Percentiles rank a stretch among this genome's conserved stretches.
phyloP scores from a whole-genome alignment of 1,140 invertebrate species.

The Drosophila melanica region DNA sequence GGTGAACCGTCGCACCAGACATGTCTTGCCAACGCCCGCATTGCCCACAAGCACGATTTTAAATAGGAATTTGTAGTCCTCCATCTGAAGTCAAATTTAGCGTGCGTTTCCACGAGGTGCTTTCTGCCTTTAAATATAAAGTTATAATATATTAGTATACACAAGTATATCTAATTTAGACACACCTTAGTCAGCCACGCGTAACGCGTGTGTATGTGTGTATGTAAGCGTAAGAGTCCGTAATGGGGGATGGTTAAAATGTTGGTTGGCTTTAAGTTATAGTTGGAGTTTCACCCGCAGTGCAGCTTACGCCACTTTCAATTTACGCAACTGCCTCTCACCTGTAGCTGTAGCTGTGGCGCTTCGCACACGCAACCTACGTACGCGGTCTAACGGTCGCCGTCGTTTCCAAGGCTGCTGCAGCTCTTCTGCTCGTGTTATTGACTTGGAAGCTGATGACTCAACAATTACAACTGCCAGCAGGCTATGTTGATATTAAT shows the following conservation, averaged over 20 bases:
- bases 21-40: slow-evolving; percentile 97
- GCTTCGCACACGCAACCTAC: slow-evolving; percentile 33
- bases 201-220: slow-evolving; percentile 43
- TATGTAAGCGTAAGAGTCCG: background rate
- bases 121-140: background rate
- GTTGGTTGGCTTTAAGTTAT: slow-evolving; percentile 28
- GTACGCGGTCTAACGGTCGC: slow-evolving; percentile 43
- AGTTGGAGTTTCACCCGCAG: slow-evolving; percentile 20
- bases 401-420: slow-evolving; percentile 42
- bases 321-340: slow-evolving; percentile 50
- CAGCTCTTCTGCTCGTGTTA: slow-evolving; percentile 26
- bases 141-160: slow-evolving; percentile 10
- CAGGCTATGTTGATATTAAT: slow-evolving; percentile 17
- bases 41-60: slow-evolving; percentile 98
- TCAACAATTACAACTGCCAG: slow-evolving; percentile 63
- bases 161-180: slow-evolving; percentile 39
- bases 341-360: slow-evolving; percentile 45
- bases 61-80: slow-evolving; percentile 99
- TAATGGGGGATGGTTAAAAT: slow-evolving; percentile 38
- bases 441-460: slow-evolving; percentile 59
- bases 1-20: slow-evolving; percentile 94
- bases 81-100: slow-evolving; percentile 87
- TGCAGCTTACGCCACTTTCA: slow-evolving; percentile 58
- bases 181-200: slow-evolving; percentile 76
- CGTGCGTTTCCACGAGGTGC: background rate